Percentiles rank a stretch among this genome's conserved stretches.
Conservation (phyloP, 2,888 invertebrate genomes). For the Volucella inanis region DNA sequence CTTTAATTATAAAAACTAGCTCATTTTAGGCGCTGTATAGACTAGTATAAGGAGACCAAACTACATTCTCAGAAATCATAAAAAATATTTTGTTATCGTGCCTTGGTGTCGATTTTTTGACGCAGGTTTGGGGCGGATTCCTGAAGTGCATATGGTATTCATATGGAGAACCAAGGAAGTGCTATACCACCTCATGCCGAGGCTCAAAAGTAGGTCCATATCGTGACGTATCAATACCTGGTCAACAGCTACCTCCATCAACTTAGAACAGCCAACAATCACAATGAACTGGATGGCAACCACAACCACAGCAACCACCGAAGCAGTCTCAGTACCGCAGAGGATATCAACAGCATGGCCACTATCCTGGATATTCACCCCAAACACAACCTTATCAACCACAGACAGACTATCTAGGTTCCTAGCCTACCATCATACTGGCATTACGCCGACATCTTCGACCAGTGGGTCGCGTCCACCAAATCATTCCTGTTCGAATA, state of each 20-base stretch:
- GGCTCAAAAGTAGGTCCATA: conserved; percentile 77
- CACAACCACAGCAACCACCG: conserved; percentile 85
- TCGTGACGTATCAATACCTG: conserved; percentile 78
- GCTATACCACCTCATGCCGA: conserved; percentile 63
- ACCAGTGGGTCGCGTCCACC: conserved; percentile 81
- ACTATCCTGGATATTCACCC: conserved; percentile 84
- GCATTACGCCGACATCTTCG: conserved; percentile 82
- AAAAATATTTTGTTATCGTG: too few relatives aligned
- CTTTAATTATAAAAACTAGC: too few relatives aligned
- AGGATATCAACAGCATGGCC: conserved; percentile 84
- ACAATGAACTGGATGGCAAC: conserved; percentile 83
- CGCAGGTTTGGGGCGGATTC: too few relatives aligned
- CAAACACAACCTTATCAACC: conserved; percentile 85
- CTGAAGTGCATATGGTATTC: too few relatives aligned
- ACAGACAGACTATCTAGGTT: conserved; percentile 85
- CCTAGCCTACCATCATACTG: conserved; percentile 84
- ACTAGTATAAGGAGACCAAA: too few relatives aligned
- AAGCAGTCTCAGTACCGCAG: conserved; percentile 85
- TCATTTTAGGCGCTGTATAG: too few relatives aligned
- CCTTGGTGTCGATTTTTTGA: too few relatives aligned
- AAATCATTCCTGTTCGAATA: conserved; percentile 83
- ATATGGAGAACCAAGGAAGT: too few relatives aligned
- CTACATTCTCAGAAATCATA: too few relatives aligned
- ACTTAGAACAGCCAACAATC: conserved; percentile 84
- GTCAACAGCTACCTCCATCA: conserved; percentile 76